phyloP scores from a whole-genome alignment of 1,140 invertebrate species.

The Apis laboriosa region DNA sequence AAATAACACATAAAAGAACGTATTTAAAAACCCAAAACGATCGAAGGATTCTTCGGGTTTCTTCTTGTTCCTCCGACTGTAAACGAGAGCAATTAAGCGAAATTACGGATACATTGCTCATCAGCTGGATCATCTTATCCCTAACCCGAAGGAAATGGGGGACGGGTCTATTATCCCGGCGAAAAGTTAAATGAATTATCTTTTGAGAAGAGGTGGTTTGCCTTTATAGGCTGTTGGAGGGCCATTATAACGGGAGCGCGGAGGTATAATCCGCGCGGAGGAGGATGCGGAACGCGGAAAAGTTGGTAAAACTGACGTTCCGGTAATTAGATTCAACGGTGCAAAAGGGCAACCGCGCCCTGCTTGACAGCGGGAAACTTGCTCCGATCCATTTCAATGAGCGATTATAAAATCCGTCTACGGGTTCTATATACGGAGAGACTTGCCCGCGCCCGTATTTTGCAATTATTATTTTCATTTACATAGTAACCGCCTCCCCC shows the following conservation, averaged over 20 bases:
- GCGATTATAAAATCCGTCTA: constrained; percentile 62
- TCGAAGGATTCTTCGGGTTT: too few species aligned
- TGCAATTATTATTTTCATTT: constrained; percentile 50
- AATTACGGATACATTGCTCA: background rate
- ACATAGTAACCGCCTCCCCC: constrained; percentile 20
- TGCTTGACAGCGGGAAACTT: constrained; percentile 58
- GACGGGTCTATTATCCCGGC: constrained; percentile 25
- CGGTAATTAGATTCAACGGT: constrained; percentile 67
- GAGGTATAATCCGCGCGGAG: constrained; percentile 18
- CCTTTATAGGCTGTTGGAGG: constrained; percentile 11
- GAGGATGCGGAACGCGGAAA: constrained; percentile 55
- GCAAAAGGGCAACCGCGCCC: constrained; percentile 58
- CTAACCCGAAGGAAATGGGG: background rate
- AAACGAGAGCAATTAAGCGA: too few species aligned
- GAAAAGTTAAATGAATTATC: constrained; percentile 44
- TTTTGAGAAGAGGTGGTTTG: constrained; percentile 8
- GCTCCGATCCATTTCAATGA: constrained; percentile 57
- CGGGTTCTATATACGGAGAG: constrained; percentile 36
- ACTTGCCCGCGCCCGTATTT: constrained; percentile 32
- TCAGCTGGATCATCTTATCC: constrained; percentile 4
- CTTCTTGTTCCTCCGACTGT: background rate
- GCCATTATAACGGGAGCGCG: constrained; percentile 2
- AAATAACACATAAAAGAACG: too few species aligned
- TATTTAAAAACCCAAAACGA: too few species aligned
- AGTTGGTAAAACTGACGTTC: constrained; percentile 65